These are phyloP conservation scores for Morelia viridis DNA, from an alignment of 2,797 vertebrate genomes.

Conservation along the genomic window DNA sequence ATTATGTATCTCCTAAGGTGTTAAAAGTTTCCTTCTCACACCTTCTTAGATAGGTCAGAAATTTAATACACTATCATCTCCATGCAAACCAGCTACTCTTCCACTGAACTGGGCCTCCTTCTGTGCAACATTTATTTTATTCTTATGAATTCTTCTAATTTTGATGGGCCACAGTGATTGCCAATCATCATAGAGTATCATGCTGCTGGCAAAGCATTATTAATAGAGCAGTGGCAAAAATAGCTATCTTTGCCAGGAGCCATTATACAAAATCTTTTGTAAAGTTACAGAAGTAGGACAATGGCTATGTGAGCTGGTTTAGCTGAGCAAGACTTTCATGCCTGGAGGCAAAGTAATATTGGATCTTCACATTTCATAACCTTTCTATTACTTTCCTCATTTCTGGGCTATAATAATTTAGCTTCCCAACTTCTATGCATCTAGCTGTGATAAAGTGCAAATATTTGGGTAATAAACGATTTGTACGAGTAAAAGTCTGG, in stretches of 20 bases:
- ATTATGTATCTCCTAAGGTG: neutral
- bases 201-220: neutral
- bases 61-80: neutral
- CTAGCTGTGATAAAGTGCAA: neutral
- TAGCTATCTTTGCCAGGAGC: neutral
- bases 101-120: too few relatives aligned
- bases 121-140: neutral
- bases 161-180: neutral
- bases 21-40: neutral
- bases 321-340: neutral
- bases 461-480: slow-evolving; percentile 40
- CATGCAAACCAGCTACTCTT: neutral
- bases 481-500: slow-evolving; percentile 32
- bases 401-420: slow-evolving; percentile 27
- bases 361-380: slow-evolving; percentile 7
- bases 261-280: neutral
- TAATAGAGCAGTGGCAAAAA: neutral
- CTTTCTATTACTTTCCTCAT: slow-evolving; percentile 30
- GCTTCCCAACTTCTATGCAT: slow-evolving; percentile 16
- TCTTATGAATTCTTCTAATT: neutral
- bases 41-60: neutral
- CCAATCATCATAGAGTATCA: neutral
- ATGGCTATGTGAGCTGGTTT: neutral
- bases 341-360: neutral
- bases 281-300: neutral